Base-by-base conservation (phyloP, 2,888 invertebrate species). In the Nemotelus pantherinus region DNA sequence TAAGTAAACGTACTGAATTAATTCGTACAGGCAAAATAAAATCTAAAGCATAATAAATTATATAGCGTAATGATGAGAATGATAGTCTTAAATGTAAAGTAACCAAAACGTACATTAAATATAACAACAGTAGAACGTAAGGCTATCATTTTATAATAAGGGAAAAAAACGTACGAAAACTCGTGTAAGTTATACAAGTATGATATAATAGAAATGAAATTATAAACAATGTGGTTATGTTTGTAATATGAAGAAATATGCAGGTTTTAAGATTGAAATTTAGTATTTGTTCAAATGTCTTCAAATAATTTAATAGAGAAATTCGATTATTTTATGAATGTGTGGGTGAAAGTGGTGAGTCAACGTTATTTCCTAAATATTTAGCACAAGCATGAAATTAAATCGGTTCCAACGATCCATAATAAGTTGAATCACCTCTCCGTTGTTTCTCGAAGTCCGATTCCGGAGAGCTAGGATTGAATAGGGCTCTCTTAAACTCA, bases 121-220 rank as follows among this genome's bases (percentile, higher is more conserved):
- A 71, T 2, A 53, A 68, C 48, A n/a, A 48, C 48, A 68, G 50
- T 68, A 68, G 68, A 43, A 9, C 9, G 9, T 68, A 68, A 10
- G n/a, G 25, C 68, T 47, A 68, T 68, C 68, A 68, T 68, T 68
- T 68, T 68, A 50, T 68, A 68, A 25, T 25, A 50, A 68, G 39
- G 25, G 1, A 50, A 47, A 47, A 43, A n/a, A 25, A 68, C 48
- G 39, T 48, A n/a, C 41, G 10, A 5, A 41, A 41, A 41, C 63
- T 9, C 63, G 63, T 63, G 63, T 63, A 63, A 41, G 39, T 41
- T 25, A 39, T 63, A 63, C 7, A 63, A 2, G 39, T 39, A 7
- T 25, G 43, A 58, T 50, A 50, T 50, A 9, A 50, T 5, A 50
- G 50, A 50, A 50, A 50, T 50, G 50, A 50, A 50, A 7, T 63